phyloP scores from a whole-genome alignment of 1,140 invertebrate genomes.

The Drosophila parvula region DNA sequence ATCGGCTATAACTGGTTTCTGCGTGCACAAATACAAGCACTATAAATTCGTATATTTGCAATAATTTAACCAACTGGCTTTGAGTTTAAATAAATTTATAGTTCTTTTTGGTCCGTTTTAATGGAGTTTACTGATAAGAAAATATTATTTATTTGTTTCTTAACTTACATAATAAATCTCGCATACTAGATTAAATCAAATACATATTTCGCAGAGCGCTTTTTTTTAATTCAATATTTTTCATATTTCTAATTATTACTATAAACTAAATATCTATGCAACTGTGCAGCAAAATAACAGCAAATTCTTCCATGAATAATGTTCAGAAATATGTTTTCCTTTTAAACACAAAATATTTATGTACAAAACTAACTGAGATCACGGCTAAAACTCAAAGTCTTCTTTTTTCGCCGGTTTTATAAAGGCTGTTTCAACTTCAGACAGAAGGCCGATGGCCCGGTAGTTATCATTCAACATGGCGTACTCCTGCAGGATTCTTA shows the following conservation, averaged over 20 bases:
- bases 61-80: neutral
- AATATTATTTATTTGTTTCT: neutral
- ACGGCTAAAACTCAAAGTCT: constrained; percentile 34
- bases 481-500: constrained; percentile 59
- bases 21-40: neutral
- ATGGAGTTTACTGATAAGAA: neutral
- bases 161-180: neutral
- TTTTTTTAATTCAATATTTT: neutral
- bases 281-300: neutral
- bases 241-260: neutral
- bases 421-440: constrained; percentile 53
- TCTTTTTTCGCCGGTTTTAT: constrained; percentile 30
- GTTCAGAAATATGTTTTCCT: too few relatives aligned
- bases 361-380: neutral
- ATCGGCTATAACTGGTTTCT: constrained; percentile 11
- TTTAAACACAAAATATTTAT: neutral
- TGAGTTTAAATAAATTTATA: neutral
- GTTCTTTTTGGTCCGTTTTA: too few relatives aligned
- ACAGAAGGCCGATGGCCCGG: constrained; percentile 64
- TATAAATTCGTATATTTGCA: neutral
- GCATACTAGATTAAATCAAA: too few relatives aligned
- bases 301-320: neutral
- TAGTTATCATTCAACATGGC: constrained; percentile 66
- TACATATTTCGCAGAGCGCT: too few relatives aligned
- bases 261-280: neutral